phyloP scores from a whole-genome alignment of 2,888 invertebrate species.

The Elysia crispata region DNA sequence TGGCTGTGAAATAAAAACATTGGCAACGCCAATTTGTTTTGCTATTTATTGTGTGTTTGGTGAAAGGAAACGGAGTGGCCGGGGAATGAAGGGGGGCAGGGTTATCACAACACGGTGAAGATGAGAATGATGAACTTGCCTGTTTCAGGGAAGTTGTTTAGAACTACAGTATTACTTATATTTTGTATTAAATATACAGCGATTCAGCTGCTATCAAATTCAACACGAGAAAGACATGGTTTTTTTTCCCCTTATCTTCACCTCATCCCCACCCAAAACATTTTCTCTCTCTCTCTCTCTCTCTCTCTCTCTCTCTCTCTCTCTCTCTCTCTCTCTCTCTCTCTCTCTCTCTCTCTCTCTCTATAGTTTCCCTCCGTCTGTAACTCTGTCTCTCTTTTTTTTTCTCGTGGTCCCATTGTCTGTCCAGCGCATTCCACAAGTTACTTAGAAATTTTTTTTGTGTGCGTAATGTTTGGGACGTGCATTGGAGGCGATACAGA shows the following conservation, averaged over 20 bases:
- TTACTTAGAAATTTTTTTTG: neutral
- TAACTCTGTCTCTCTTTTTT: slow-evolving; percentile 18
- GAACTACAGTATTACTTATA: too few species aligned
- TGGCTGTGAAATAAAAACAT: too few species aligned
- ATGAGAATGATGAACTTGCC: too few species aligned
- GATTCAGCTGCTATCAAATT: too few species aligned
- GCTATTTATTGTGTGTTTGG: too few species aligned
- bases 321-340: slow-evolving; percentile 24
- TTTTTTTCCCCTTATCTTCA: neutral
- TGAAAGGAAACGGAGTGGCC: too few species aligned
- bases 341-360: neutral
- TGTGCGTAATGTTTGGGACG: neutral
- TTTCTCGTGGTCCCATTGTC: neutral
- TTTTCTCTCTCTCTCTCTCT: slow-evolving; percentile 30
- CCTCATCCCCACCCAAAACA: neutral
- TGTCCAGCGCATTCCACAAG: neutral
- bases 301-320: slow-evolving; percentile 34
- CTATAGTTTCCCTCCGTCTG: slow-evolving; percentile 19
- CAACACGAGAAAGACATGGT: too few species aligned
- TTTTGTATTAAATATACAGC: too few species aligned
- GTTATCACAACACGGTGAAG: too few species aligned
- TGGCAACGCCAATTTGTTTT: too few species aligned
- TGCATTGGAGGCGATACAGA: neutral
- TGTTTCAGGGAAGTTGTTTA: too few species aligned
- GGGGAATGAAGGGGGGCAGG: too few species aligned